Evolutionary conservation across 2,888 invertebrate genomes (phyloP).

Genomic region (Abrostola triplasia): DNA sequence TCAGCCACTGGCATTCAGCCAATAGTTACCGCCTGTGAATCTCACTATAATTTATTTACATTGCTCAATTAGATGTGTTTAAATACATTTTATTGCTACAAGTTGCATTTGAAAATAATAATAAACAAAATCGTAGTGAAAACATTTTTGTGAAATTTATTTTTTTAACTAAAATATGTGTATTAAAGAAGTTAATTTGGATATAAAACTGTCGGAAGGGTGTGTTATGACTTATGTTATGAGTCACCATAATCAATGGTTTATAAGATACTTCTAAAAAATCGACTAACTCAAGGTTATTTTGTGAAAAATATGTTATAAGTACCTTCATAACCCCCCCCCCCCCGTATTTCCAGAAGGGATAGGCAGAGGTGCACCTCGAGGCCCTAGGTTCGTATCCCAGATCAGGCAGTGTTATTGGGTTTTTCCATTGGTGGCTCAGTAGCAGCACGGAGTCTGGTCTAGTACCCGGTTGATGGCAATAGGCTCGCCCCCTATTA

Average conservation of each 20-base stretch:
- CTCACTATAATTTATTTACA: conserved; percentile 48
- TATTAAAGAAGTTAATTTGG: conserved; percentile 4
- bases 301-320: no score
- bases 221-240: conserved; percentile 9
- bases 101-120: conserved; percentile 41
- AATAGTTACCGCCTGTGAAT: conserved; percentile 35
- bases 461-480: no score
- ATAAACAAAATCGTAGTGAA: conserved; percentile 34
- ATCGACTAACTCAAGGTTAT: no score
- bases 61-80: conserved; percentile 45
- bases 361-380: no score
- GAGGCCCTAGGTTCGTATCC: no score
- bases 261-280: no score
- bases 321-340: no score
- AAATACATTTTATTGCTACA: conserved; percentile 41
- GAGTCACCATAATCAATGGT: not conserved
- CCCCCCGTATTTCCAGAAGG: no score
- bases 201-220: conserved; percentile 2
- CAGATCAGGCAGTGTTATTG: no score
- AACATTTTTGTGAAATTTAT: conserved; percentile 17
- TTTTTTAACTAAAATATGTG: conserved; percentile 24
- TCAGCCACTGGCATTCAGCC: conserved; percentile 37
- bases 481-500: no score
- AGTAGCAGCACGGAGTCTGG: no score
- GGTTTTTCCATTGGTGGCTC: no score